These are phyloP conservation scores for Malthinus flaveolus DNA, from an alignment of 2,888 invertebrate genomes.

Conservation along the genomic window DNA sequence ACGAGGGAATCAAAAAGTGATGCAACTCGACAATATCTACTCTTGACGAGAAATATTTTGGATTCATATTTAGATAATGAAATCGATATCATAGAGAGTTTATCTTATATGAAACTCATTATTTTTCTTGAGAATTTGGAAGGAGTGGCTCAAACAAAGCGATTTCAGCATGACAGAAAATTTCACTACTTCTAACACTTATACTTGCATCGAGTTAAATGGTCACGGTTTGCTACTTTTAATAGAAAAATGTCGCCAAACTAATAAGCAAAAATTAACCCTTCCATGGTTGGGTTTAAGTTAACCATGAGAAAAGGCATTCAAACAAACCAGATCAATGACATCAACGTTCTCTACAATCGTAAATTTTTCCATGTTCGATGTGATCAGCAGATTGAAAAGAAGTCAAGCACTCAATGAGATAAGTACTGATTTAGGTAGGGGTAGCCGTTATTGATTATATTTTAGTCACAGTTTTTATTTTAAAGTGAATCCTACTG, in stretches of 20 bases:
- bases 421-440: slow-evolving; percentile 15
- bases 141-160: slow-evolving; percentile 14
- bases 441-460: neutral
- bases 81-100: neutral
- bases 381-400: slow-evolving; percentile 10
- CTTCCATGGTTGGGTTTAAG: slow-evolving; percentile 12
- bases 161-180: slow-evolving; percentile 8
- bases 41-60: neutral
- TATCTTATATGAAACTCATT: slow-evolving; percentile 13
- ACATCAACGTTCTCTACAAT: slow-evolving; percentile 9
- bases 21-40: neutral
- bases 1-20: neutral
- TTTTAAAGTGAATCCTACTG: too few relatives aligned
- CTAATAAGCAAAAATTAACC: neutral
- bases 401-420: slow-evolving; percentile 12
- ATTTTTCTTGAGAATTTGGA: slow-evolving; percentile 23
- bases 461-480: too few relatives aligned
- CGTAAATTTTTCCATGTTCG: slow-evolving; percentile 7
- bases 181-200: slow-evolving; percentile 17
- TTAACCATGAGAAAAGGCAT: slow-evolving; percentile 13
- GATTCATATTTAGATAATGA: slow-evolving; percentile 2
- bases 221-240: slow-evolving; percentile 16
- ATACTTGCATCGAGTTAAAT: slow-evolving; percentile 24
- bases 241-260: slow-evolving; percentile 5
- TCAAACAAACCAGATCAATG: slow-evolving; percentile 10